Percentiles rank a stretch among this genome's conserved stretches.
Evolutionary conservation across 1,140 invertebrate species (phyloP).

Genomic region (Papilio aristodemus): DNA sequence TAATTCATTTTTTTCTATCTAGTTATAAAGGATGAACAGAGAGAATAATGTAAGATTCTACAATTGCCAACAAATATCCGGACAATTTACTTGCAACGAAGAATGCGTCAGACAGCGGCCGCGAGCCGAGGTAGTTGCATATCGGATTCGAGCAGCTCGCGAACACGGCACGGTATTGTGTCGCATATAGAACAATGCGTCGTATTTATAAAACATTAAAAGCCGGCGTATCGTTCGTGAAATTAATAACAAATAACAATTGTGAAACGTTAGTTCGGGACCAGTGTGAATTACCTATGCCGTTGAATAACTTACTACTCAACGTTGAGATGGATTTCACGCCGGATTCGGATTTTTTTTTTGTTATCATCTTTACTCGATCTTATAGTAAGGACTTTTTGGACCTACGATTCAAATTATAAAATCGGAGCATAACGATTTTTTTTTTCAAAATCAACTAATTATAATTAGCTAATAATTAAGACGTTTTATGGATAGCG

Average conservation of each 20-base stretch:
- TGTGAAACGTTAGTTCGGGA: constrained; percentile 75
- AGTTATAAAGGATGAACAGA: not conserved
- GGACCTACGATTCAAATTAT: not conserved
- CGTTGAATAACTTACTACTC: constrained; percentile 54
- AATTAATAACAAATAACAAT: constrained; percentile 81
- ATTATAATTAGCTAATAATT: not conserved
- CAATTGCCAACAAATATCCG: constrained; percentile 26
- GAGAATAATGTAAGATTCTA: constrained; percentile 16
- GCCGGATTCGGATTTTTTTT: constrained; percentile 29
- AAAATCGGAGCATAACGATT: not conserved
- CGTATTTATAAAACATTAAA: constrained; percentile 80
- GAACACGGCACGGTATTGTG: constrained; percentile 70
- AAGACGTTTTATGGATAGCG: too few relatives aligned
- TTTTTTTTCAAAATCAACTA: not conserved
- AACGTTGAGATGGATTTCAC: constrained; percentile 30
- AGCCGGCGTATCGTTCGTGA: constrained; percentile 75
- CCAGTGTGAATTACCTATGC: constrained; percentile 69
- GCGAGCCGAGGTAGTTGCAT: constrained; percentile 46
- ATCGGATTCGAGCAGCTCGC: constrained; percentile 63
- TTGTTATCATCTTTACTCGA: not conserved
- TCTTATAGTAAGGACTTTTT: not conserved
- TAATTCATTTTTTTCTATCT: not conserved
- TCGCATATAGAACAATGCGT: constrained; percentile 74
- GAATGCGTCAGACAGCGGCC: constrained; percentile 65
- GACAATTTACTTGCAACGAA: constrained; percentile 37